Base-by-base conservation (phyloP, 2,888 invertebrate genomes). In the Lamellibrachia columna region DNA sequence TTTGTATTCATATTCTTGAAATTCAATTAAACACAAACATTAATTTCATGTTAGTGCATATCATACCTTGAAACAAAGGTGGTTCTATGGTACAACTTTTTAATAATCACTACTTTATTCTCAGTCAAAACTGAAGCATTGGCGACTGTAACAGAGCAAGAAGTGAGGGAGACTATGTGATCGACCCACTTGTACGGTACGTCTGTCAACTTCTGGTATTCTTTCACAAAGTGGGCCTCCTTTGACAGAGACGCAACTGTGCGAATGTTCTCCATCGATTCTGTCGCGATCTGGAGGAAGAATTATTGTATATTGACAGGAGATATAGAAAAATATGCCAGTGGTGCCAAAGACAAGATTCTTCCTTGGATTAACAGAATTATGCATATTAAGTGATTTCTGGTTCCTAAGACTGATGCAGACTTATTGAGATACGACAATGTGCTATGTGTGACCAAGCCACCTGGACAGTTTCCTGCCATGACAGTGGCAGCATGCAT, bases 201-300 rank as follows among this genome's bases (percentile, higher is more conserved):
- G 9, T 93, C 93, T 9, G 95, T 94, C 15, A 94, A 94, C 0
- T 92, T 90, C 7, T 93, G 90, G 92, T 95, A 96, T 53, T 94
- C 93, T 15, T 94, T 91, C 91, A 94, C 93, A 92, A 96, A 96
- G 58, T 93, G 94, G 3, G 93, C 93, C 93, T 96, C 96, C 91
- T 94, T 94, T 1, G 95, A 95, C n/a, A 96, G 94, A 2, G 95
- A 95, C 1, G 95, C 95, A 2, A 96, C 96, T 2, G 96, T 96
- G 3, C 96, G 94, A 28, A 96, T 96, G 93, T 96, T 96, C 92
- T 95, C 95, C 53, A 96, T 95, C 15, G 95, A 94, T 94, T 96
- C 96, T 8, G 95, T 94, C n/a, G 96, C 96, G 90, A 96, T 94
- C 96, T 95, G 92, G n/a, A 22, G 55, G 52, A 92, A 52, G 40